These are phyloP conservation scores for Perca schrenkii DNA, from an alignment of 2,113 vertebrate species.

Conservation along the genomic window DNA sequence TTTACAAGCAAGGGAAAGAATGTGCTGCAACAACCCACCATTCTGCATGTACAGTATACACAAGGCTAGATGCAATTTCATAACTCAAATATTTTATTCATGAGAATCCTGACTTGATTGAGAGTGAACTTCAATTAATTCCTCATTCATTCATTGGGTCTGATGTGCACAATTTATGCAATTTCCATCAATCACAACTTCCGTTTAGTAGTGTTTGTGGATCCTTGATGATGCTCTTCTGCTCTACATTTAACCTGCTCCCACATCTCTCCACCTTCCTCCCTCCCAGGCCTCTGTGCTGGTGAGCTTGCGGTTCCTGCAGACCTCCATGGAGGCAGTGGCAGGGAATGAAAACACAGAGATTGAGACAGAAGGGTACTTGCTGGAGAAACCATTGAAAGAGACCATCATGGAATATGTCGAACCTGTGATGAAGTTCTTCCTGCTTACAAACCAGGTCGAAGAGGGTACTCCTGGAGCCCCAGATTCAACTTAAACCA, in stretches of 20 bases:
- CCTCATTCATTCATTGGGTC: background rate
- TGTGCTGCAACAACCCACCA: background rate
- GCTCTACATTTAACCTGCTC: background rate
- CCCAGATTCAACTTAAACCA: conserved; percentile 56
- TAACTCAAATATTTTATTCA: background rate
- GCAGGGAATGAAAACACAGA: conserved; percentile 85
- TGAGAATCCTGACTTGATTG: background rate
- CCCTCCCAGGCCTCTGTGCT: conserved; percentile 82
- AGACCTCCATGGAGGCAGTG: conserved; percentile 88
- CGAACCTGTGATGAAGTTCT: conserved; percentile 72
- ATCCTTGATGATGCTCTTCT: background rate
- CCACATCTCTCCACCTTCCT: background rate
- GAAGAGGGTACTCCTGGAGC: conserved; percentile 54
- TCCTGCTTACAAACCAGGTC: conserved; percentile 83
- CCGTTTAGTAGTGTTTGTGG: background rate
- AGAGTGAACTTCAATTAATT: background rate
- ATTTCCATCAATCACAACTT: background rate
- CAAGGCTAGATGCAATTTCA: background rate
- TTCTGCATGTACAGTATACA: background rate
- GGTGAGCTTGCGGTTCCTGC: conserved; percentile 89
- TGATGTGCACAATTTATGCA: background rate
- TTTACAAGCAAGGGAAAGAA: background rate
- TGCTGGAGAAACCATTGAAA: conserved; percentile 86
- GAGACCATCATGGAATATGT: conserved; percentile 83
- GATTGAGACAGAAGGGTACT: conserved; percentile 88